Base-by-base conservation (phyloP, 2,113 vertebrate genomes). In the Oryzias javanicus region DNA sequence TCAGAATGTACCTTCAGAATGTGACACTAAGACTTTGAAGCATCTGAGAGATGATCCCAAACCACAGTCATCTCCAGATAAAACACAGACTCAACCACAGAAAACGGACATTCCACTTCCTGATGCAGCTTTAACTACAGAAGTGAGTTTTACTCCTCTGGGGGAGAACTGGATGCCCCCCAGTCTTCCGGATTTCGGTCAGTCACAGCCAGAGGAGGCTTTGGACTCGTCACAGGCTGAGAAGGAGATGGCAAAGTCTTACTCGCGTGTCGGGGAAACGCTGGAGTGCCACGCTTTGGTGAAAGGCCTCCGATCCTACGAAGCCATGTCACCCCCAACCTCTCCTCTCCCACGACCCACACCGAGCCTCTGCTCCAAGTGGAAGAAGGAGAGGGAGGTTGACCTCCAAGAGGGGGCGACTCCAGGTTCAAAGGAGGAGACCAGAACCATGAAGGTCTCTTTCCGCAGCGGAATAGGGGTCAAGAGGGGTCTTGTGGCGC, bases 201-300 rank as follows among this genome's bases (percentile, higher is more conserved):
- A 81, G n/a, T 70, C 77, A 7, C 67, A 82, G n/a, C 72, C 79
- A n/a, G 78, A 83, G 54, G 79, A 86, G 25, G 62, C 29, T 22
- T 59, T 82, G 0, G 82, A 83, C 19, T 49, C 75, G 16, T 59
- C 65, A 20, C 55, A 55, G 70, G 45, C 72, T 1, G 83, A 82
- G 16, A 73, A 64, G 46, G 86, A 88, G 24, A 57, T 14, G 0
- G 18, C 25, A 2, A 76, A 67, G 73, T 64, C 79, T 1, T 91
- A 82, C 65, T 67, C 82, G 0, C 77, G 83, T 7, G 84, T 92
- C 6, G 88, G 88, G 5, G 90, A 89, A 82, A 89, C 77, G 2
- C 55, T 92, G 51, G 90, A 92, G 84, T 93, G 91, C 61, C 91
- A 90, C 82, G 91, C 90, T 53, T 79, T 92, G 51, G 91, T 92